Evolutionary conservation across 2,888 invertebrate species (phyloP), one percentile per base, ranked within the genome.

Genomic region (Dione vanillae): DNA sequence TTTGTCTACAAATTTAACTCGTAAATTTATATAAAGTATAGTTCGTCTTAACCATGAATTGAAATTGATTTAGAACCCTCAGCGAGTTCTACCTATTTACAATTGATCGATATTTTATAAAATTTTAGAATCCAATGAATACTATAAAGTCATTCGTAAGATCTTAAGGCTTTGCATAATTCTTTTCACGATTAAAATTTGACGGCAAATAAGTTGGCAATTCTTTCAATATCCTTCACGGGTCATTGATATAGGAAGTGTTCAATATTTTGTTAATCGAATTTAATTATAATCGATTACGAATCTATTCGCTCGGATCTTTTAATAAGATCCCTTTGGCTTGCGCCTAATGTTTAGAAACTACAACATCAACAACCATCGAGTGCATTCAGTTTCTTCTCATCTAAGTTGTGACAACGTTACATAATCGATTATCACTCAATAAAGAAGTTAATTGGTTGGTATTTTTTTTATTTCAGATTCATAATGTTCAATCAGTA

Each of bases 401-500:
- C 49, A 49, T 11, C 11, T 6, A 19, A 11, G 8, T 19, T 19
- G 19, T 0, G 11, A 19, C 10, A 47, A 49, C 1, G 1, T 16
- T 27, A 27, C 27, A 27, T 5, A 27, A 49, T 49, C 49, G 19
- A 16, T 47, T 9, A 2, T 3, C 10, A 47, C 16, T 47, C 10
- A 10, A 47, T 19, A 16, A 16, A 9, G 0, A 11, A 47, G 16
- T 47, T 3, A 19, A 1, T 16, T 49, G 11, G 1, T 49, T 49
- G 6, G 8, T 40, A 40, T 5, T 40, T 40, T 40, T 51, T 80
- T 78, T 61, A n/a, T 90, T 92, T 0, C 86, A 96, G 97, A 12
- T 98, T 98, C 85, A 94, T 98, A 75, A 95, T 97, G 91, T 98
- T 98, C 90, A 95, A 97, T 83, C 95, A 97, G 79, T 98, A 97